Conservation (phyloP, 2,888 invertebrate species). For the Andrena haemorrhoa region DNA sequence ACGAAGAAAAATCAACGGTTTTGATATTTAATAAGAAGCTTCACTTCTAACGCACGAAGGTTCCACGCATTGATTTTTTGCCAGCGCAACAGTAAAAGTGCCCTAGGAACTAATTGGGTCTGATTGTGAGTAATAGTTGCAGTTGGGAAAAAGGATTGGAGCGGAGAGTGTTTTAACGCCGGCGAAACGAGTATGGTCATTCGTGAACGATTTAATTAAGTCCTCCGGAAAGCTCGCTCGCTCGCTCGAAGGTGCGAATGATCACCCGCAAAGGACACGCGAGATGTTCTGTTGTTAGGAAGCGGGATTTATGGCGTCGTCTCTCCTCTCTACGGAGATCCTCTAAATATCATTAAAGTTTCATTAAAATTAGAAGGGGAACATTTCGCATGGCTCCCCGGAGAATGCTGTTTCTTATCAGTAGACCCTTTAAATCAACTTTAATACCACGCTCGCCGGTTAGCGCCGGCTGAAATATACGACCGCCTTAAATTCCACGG, state of each 20-base stretch:
- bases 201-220: conserved; percentile 28
- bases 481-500: conserved; percentile 54
- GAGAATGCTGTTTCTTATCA: conserved; percentile 71
- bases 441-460: conserved; percentile 65
- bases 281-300: conserved; percentile 54
- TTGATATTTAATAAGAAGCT: no score
- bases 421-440: conserved; percentile 71
- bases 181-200: neutral
- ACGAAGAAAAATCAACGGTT: no score
- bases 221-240: neutral
- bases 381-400: conserved; percentile 60
- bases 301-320: conserved; percentile 51
- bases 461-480: conserved; percentile 60
- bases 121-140: no score
- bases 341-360: conserved; percentile 73
- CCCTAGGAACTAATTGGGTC: no score
- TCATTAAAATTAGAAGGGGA: conserved; percentile 71
- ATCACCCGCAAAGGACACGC: conserved; percentile 43
- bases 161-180: neutral
- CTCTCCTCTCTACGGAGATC: conserved; percentile 50
- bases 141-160: no score
- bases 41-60: no score
- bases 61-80: no score
- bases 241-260: conserved; percentile 15
- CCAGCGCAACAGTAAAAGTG: no score